Conservation (phyloP, 2,113 vertebrate genomes). For the Etia nguti region DNA sequence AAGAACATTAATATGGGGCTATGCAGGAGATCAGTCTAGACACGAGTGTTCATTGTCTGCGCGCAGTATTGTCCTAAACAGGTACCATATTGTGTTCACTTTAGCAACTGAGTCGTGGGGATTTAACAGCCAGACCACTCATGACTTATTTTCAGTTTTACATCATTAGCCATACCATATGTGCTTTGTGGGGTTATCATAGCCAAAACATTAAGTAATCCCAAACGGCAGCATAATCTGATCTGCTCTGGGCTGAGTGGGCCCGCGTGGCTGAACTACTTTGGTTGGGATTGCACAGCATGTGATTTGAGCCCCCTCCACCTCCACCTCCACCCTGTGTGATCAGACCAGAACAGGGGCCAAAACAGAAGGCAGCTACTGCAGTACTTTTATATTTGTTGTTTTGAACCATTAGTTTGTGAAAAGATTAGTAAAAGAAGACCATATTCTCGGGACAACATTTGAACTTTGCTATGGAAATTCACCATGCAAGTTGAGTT, state of each 20-base stretch:
- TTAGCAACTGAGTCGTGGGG: constrained; percentile 10
- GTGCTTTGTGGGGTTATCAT: constrained; percentile 55
- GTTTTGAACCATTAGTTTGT: neutral
- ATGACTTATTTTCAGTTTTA: constrained; percentile 37
- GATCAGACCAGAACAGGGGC: neutral
- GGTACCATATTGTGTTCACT: constrained; percentile 20
- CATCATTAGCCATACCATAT: constrained; percentile 64
- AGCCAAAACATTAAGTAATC: constrained; percentile 58
- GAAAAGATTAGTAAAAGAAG: neutral
- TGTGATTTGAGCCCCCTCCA: constrained; percentile 54
- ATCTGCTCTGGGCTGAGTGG: constrained; percentile 38
- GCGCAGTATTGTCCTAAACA: neutral
- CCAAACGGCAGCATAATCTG: constrained; percentile 49
- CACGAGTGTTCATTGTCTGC: neutral
- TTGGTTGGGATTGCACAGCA: constrained; percentile 58
- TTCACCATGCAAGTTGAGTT: neutral
- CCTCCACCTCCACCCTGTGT: neutral
- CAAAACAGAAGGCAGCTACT: neutral
- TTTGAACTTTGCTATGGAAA: neutral
- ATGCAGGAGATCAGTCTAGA: neutral
- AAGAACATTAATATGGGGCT: neutral
- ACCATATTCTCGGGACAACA: neutral
- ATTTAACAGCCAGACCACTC: constrained; percentile 17
- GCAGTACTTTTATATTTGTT: neutral
- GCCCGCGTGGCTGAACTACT: constrained; percentile 53